Base-by-base conservation (phyloP, 2,113 vertebrate genomes). In the Carassius auratus region DNA sequence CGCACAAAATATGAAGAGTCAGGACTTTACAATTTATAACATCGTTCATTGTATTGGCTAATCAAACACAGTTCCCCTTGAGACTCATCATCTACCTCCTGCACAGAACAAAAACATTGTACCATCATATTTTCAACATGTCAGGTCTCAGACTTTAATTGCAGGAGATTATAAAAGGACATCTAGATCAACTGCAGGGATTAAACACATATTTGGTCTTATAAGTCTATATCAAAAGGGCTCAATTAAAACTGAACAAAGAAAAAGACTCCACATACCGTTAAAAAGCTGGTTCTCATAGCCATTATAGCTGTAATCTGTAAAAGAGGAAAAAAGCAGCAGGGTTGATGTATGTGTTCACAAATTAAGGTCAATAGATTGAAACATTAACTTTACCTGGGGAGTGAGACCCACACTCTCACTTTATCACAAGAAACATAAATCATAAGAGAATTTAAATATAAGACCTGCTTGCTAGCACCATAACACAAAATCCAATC, bases 271-370 rank as follows among this genome's bases (percentile, higher is more conserved):
- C 59, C 61, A 89, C 10, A 85, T 93, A 95, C 95, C 95, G 95
- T 95, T 95, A 76, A 95, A 95, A 84, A 95, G 94, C 81, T 94
- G 94, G 91, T 95, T 95, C 89, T 95, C 95, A 73, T 95, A 95
- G 89, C 94, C 94, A 76, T 93, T 89, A 85, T 93, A 92, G 89
- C 81, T 94, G 26, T 26, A 26, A 66, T 95, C 95, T 95, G 91
- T n/a, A 83, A 91, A 85, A 90, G 36, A 89, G n/a, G 74, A 15
- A 85, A 69, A 84, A n/a, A 81, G 4, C 84, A 23, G 66, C 8
- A 73, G 68, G 45, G 89, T 30, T 85, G 59, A 85, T 85, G 73
- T 33, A 64, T 23, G 50, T 50, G 64, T 59, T 75, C 36, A 76
- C 55, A 87, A 83, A 82, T 90, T 52, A 86, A 55, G 64, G 6